These are phyloP conservation scores for Periophthalmus modestus DNA, from an alignment of 2,113 vertebrate genomes.

Conservation along the genomic window DNA sequence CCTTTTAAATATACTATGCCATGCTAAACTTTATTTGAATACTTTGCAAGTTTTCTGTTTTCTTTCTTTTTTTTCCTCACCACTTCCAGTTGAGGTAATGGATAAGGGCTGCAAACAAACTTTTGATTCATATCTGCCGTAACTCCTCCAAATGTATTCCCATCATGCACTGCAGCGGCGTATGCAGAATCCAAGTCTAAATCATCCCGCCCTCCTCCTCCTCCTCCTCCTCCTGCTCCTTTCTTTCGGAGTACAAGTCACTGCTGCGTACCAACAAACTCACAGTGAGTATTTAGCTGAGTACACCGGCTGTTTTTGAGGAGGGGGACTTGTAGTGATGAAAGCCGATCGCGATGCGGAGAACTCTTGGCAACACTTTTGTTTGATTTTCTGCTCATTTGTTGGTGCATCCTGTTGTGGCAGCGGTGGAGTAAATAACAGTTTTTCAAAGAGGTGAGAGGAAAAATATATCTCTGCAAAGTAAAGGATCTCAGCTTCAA, in stretches of 20 bases:
- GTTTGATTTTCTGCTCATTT: conserved; percentile 58
- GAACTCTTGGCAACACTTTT: conserved; percentile 40
- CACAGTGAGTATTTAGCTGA: conserved; percentile 43
- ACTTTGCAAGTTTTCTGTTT: not conserved
- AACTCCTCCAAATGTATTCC: conserved; percentile 56
- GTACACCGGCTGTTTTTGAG: conserved; percentile 52
- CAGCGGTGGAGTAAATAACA: conserved; percentile 41
- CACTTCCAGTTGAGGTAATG: conserved; percentile 2
- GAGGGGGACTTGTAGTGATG: conserved; percentile 31
- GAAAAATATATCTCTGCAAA: not conserved
- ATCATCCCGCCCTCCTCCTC: conserved; percentile 32
- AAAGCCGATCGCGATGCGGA: conserved; percentile 37
- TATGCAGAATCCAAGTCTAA: conserved; percentile 52
- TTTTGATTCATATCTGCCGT: conserved; percentile 59
- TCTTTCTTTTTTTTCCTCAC: not conserved
- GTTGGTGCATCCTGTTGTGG: conserved; percentile 38
- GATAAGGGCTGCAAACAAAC: conserved; percentile 47
- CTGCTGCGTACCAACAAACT: conserved; percentile 32
- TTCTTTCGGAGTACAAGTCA: conserved; percentile 30
- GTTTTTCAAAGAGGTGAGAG: conserved; percentile 21
- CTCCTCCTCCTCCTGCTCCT: conserved; percentile 7
- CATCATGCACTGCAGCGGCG: conserved; percentile 27
- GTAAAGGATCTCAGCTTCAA: conserved; percentile 19
- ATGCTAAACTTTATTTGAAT: conserved; percentile 2
- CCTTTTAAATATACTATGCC: conserved; percentile 18